phyloP scores from a whole-genome alignment of 2,888 invertebrate species.

The Spodoptera picta region DNA sequence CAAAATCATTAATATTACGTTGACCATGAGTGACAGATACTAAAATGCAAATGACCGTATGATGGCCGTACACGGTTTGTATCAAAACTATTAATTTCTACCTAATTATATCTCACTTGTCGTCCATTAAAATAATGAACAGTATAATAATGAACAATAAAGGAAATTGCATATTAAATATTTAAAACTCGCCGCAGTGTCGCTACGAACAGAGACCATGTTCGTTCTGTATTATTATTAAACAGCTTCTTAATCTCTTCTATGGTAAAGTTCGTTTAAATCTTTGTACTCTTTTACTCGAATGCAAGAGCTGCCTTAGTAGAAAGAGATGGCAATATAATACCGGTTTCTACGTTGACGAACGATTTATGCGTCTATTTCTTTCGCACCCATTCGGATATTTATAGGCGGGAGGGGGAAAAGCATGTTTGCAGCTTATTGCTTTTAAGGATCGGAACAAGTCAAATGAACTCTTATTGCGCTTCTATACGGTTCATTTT shows the following conservation, averaged over 20 bases:
- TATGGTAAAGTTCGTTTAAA: conserved; percentile 63
- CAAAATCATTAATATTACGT: conserved; percentile 47
- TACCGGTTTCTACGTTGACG: conserved; percentile 54
- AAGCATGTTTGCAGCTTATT: conserved; percentile 72
- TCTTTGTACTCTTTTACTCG: conserved; percentile 70
- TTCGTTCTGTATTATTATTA: conserved; percentile 86
- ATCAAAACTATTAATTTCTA: conserved; percentile 72
- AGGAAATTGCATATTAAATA: conserved; percentile 87
- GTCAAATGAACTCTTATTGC: conserved; percentile 43
- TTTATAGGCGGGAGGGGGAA: conserved; percentile 77
- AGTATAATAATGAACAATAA: conserved; percentile 77
- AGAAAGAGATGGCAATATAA: conserved; percentile 66
- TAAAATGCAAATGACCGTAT: conserved; percentile 62
- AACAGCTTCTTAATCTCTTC: conserved; percentile 85
- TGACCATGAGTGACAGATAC: conserved; percentile 48
- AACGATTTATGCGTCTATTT: conserved; percentile 68
- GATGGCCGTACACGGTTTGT: conserved; percentile 56
- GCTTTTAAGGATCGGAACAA: conserved; percentile 57
- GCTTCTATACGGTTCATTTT: conserved; percentile 44
- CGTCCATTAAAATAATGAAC: conserved; percentile 76
- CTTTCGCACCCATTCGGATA: conserved; percentile 70
- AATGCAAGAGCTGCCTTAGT: conserved; percentile 57
- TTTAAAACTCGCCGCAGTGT: conserved; percentile 81
- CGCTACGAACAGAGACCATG: conserved; percentile 83
- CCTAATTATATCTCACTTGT: conserved; percentile 76